phyloP scores from a whole-genome alignment of 2,888 invertebrate species.

The Netelia fuscicornis region DNA sequence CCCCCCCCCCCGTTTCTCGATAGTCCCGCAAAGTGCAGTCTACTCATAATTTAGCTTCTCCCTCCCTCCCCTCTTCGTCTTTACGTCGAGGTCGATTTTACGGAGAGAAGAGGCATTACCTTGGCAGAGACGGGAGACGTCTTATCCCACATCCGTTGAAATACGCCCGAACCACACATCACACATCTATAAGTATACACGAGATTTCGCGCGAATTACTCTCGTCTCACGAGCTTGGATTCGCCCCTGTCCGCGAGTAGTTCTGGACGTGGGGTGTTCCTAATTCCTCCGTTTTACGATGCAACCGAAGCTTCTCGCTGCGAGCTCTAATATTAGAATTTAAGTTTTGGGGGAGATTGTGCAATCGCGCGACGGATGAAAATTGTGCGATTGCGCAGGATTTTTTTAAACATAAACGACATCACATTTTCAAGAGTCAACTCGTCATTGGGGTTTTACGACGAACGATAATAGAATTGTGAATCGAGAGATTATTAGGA shows the following conservation, averaged over 20 bases:
- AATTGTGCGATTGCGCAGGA: constrained; percentile 7
- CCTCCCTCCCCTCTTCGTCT: neutral
- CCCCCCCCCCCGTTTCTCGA: constrained; percentile 2
- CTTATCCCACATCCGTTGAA: constrained; percentile 58
- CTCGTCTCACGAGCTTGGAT: neutral
- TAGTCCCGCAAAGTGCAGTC: constrained; percentile 47
- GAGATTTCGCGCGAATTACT: constrained; percentile 42
- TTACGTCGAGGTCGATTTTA: constrained; percentile 50
- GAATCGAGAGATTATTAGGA: too few relatives aligned
- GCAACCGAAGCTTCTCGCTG: constrained; percentile 25
- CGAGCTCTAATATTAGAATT: constrained; percentile 47
- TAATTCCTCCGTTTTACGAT: constrained; percentile 59
- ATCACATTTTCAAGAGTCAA: neutral
- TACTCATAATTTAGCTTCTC: constrained; percentile 25
- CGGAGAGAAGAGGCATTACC: constrained; percentile 44
- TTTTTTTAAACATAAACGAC: neutral
- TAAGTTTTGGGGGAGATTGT: constrained; percentile 29
- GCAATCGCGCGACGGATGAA: constrained; percentile 10
- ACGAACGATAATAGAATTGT: too few relatives aligned
- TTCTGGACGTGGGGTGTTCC: constrained; percentile 41
- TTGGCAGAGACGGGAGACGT: constrained; percentile 33
- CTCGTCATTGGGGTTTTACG: too few relatives aligned
- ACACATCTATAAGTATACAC: neutral
- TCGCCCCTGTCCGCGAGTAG: neutral
- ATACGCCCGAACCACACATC: constrained; percentile 9